Percentiles rank a stretch among this genome's conserved stretches.
Evolutionary conservation across 2,888 invertebrate genomes (phyloP).

Genomic region (Drosophila aldrichi): DNA sequence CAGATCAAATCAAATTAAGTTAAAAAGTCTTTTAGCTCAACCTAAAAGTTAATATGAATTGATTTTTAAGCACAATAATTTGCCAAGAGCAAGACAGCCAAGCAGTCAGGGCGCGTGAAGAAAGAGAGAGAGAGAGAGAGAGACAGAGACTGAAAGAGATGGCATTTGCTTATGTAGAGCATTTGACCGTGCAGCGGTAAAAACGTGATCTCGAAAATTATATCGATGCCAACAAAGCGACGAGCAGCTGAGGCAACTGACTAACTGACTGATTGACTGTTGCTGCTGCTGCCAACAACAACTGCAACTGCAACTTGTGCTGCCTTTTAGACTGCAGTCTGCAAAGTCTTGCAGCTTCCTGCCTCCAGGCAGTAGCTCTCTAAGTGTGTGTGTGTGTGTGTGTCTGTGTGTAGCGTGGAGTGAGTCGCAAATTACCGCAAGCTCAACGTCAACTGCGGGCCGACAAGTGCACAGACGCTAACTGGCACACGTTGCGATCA

Average conservation of each 20-base stretch:
- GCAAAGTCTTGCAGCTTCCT: constrained; percentile 51
- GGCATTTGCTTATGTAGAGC: constrained; percentile 64
- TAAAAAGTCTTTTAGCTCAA: constrained; percentile 29
- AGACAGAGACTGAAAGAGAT: neutral
- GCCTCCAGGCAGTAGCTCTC: constrained; percentile 45
- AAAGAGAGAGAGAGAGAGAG: neutral
- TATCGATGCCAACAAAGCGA: constrained; percentile 64
- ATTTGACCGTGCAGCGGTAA: constrained; percentile 73
- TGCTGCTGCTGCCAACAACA: neutral
- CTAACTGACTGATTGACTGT: constrained; percentile 37
- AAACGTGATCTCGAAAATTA: constrained; percentile 80
- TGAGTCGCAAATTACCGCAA: constrained; percentile 74
- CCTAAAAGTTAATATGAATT: constrained; percentile 58
- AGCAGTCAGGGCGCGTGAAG: neutral
- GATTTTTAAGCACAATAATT: constrained; percentile 59
- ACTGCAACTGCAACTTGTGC: constrained; percentile 19
- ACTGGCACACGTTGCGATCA: constrained; percentile 78
- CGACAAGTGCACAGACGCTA: constrained; percentile 75
- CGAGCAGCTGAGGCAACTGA: constrained; percentile 43
- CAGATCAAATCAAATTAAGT: neutral
- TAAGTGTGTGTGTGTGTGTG: neutral
- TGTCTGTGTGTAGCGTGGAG: constrained; percentile 16
- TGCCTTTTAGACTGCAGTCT: constrained; percentile 21
- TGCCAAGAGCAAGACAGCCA: constrained; percentile 23
- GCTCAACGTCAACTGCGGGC: constrained; percentile 68